Evolutionary conservation across 2,888 invertebrate species (phyloP).

Genomic region (Cynaeus angustus): DNA sequence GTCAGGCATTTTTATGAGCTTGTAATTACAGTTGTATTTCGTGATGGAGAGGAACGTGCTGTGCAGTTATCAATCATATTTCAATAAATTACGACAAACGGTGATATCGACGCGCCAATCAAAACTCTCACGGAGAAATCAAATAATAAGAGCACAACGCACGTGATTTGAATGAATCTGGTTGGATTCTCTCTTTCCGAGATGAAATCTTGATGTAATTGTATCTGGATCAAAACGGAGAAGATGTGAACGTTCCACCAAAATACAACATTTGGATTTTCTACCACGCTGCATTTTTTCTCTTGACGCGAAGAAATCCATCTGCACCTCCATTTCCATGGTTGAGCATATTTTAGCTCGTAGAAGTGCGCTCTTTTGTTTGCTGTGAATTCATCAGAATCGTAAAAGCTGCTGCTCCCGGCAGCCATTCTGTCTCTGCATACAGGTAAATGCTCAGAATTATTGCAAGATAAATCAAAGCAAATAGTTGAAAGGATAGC

Average conservation of each 20-base stretch:
- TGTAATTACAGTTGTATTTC: slow-evolving; percentile 18
- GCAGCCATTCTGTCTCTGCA: neutral
- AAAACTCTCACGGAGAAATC: slow-evolving; percentile 15
- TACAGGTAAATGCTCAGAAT: slow-evolving; percentile 18
- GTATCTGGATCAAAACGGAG: neutral
- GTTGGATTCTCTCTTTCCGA: neutral
- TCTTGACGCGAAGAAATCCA: no score
- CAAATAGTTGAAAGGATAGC: slow-evolving; percentile 33
- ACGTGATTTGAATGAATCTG: slow-evolving; percentile 21
- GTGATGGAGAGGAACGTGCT: slow-evolving; percentile 11
- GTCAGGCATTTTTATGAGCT: slow-evolving; percentile 24
- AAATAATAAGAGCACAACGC: slow-evolving; percentile 16
- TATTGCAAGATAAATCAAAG: slow-evolving; percentile 27
- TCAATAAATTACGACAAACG: slow-evolving; percentile 27
- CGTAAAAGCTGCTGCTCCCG: neutral
- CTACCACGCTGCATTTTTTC: no score
- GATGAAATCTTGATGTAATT: neutral
- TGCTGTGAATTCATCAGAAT: no score
- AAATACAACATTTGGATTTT: no score
- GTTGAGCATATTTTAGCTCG: no score
- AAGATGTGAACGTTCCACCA: no score
- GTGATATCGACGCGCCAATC: slow-evolving; percentile 26
- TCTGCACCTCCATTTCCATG: no score
- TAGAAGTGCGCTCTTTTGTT: no score
- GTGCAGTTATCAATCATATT: slow-evolving; percentile 21